Percentiles rank a stretch among this genome's conserved stretches.
These are phyloP conservation scores for Stegastes partitus DNA, from an alignment of 2,113 vertebrate genomes.

Conservation along the genomic window DNA sequence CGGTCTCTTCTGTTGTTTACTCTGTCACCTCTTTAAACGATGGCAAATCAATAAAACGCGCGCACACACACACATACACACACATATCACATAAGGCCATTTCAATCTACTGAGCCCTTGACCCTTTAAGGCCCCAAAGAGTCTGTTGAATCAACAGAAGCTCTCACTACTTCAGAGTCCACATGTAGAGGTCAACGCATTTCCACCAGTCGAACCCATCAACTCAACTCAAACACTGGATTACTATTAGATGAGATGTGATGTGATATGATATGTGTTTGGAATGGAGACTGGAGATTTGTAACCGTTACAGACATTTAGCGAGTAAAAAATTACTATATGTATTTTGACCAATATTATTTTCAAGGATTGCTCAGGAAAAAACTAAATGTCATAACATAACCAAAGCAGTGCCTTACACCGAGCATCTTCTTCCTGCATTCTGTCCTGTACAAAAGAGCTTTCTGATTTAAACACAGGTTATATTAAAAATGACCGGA, in stretches of 20 bases:
- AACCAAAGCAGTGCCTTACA: too few relatives aligned
- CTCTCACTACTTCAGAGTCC: constrained; percentile 19
- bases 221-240: constrained; percentile 23
- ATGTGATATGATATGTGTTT: too few relatives aligned
- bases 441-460: too few relatives aligned
- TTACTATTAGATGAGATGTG: constrained; percentile 7
- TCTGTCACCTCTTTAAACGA: constrained; percentile 64
- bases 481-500: neutral
- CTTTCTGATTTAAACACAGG: constrained; percentile 6
- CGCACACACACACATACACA: constrained; percentile 27
- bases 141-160: constrained; percentile 65
- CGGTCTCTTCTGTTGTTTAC: constrained; percentile 66
- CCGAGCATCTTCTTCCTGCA: too few relatives aligned
- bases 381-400: too few relatives aligned
- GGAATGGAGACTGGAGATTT: too few relatives aligned
- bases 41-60: constrained; percentile 70
- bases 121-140: constrained; percentile 49
- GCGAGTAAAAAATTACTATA: too few relatives aligned
- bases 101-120: constrained; percentile 60
- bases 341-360: too few relatives aligned
- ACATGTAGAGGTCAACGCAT: constrained; percentile 50
- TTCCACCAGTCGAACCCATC: constrained; percentile 34
- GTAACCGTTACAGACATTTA: too few relatives aligned
- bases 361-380: too few relatives aligned
- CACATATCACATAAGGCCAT: constrained; percentile 17